Evolutionary conservation across 2,113 vertebrate genomes (phyloP), one percentile per base, ranked within the genome.

Genomic region (Scomber colias): DNA sequence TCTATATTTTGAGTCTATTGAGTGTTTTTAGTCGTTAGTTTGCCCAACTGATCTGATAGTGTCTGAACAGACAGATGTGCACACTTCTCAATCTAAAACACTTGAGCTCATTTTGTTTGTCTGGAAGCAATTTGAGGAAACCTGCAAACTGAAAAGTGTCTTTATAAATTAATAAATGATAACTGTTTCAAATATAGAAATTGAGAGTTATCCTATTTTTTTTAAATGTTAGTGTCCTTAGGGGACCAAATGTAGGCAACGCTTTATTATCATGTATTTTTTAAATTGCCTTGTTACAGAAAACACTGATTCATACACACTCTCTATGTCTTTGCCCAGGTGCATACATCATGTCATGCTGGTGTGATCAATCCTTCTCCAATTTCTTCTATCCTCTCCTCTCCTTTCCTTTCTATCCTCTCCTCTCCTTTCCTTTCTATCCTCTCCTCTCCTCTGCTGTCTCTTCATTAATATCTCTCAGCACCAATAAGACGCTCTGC

Each of bases 401-500:
- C 24, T 27, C 24, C 24, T 27, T 3, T 27, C 24, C 24, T 27
- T 3, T 21, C 21, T 21, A 21, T 27, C 24, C 24, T 27, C 24
- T 27, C 24, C 24, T 2, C 24, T 27, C 24, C 24, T 27, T 3
- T 27, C 24, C 24, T 27, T 3, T 27, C 24, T 21, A 21, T 21
- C 21, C 21, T 21, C 24, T 27, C 50, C 57, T 63, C 0, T 45
- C 44, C n/a, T 71, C 65, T 60, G 63, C 48, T 63, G 71, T 68
- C 55, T 86, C 81, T 81, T 87, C 93, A 88, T 88, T 85, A 63
- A 92, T 89, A 87, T 89, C 81, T 1, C 89, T 92, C 80, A 68
- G 79, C 79, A 90, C 87, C 95, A 79, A 90, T 93, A 82, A 83
- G 71, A 51, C 55, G 60, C 76, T 4, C 59, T 46, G 63, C 75